Percentiles rank a stretch among this genome's conserved stretches.
These are phyloP conservation scores for Syngnathoides biaculeatus DNA, from an alignment of 2,113 vertebrate genomes.

Conservation along the genomic window DNA sequence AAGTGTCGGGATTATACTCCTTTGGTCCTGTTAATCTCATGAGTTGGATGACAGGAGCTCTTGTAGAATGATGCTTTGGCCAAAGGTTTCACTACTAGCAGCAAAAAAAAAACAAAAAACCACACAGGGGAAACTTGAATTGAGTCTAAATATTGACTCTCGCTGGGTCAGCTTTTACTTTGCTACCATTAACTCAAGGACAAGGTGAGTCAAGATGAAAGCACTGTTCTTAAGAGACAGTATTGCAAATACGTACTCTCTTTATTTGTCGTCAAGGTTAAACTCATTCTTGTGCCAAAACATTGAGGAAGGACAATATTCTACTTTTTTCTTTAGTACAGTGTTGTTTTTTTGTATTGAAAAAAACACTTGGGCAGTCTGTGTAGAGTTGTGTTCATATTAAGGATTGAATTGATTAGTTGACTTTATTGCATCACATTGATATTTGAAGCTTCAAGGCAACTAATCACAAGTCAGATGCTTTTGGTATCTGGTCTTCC, in stretches of 20 bases:
- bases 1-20: conserved; percentile 48
- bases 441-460: too few relatives aligned
- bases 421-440: too few relatives aligned
- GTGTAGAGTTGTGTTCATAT: too few relatives aligned
- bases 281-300: neutral
- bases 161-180: conserved; percentile 4
- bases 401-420: too few relatives aligned
- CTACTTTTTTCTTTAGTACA: neutral
- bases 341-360: too few relatives aligned
- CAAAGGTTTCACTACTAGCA: conserved; percentile 20
- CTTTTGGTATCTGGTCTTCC: too few relatives aligned
- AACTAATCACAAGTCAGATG: too few relatives aligned
- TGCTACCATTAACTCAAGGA: conserved; percentile 18
- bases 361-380: too few relatives aligned
- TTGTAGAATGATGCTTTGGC: conserved; percentile 14
- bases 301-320: neutral
- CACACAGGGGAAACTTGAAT: conserved; percentile 6
- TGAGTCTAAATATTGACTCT: conserved; percentile 45
- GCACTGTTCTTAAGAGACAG: neutral
- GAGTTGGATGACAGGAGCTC: conserved; percentile 47
- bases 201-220: conserved; percentile 26
- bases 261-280: neutral
- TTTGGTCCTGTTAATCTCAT: conserved; percentile 49
- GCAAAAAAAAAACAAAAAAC: too few relatives aligned
- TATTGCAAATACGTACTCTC: conserved; percentile 2